phyloP scores from a whole-genome alignment of 2,888 invertebrate species.

The Polyommatus iphigenia region DNA sequence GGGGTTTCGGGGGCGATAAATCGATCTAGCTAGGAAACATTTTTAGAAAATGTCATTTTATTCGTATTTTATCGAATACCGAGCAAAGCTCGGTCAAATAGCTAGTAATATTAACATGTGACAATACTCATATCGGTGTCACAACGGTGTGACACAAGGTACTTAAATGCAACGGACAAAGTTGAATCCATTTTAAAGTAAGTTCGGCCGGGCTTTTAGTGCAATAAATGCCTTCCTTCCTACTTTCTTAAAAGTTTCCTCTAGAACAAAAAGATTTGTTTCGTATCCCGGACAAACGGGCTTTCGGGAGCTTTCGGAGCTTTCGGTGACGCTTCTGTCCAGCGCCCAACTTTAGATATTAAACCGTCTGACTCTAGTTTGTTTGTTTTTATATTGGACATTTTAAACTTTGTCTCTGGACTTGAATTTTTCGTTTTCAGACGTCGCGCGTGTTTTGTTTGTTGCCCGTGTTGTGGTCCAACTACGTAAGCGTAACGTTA shows the following conservation, averaged over 20 bases:
- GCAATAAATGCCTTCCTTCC: constrained; percentile 80
- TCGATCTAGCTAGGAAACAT: no score
- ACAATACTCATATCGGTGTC: background rate
- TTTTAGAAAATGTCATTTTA: no score
- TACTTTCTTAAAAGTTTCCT: constrained; percentile 77
- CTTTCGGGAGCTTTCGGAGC: constrained; percentile 41
- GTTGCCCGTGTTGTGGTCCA: background rate
- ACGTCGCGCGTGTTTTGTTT: background rate
- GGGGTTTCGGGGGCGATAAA: no score
- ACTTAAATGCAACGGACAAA: constrained; percentile 74
- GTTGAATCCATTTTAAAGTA: constrained; percentile 80
- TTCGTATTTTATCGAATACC: no score
- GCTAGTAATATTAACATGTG: no score
- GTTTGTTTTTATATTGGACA: constrained; percentile 33
- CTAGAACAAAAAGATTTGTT: constrained; percentile 76
- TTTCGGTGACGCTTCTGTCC: constrained; percentile 38
- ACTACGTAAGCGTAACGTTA: no score
- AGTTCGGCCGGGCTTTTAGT: constrained; percentile 76
- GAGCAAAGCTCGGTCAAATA: no score
- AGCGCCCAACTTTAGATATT: constrained; percentile 44
- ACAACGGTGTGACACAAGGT: constrained; percentile 55
- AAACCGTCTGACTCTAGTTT: constrained; percentile 42
- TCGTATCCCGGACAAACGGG: constrained; percentile 67
- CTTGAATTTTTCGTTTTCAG: background rate
- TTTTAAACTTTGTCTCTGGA: constrained; percentile 2